Percentiles rank a stretch among this genome's conserved stretches.
Conservation (phyloP, 2,888 invertebrate genomes). For the Chrysina gloriosa region DNA sequence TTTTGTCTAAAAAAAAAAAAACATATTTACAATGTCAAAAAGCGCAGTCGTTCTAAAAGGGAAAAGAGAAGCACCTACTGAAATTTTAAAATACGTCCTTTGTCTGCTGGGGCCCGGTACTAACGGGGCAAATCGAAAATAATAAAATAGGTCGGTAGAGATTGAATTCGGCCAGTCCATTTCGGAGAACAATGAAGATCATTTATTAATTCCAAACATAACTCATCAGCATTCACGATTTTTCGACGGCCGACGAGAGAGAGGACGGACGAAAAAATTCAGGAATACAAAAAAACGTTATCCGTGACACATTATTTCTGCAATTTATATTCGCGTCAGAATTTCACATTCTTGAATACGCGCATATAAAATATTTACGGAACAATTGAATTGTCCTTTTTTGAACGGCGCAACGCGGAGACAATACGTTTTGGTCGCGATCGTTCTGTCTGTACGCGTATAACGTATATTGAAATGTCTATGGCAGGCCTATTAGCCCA, state of each 20-base stretch:
- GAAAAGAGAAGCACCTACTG: conserved; percentile 6
- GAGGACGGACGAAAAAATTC: conserved; percentile 35
- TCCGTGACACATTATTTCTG: conserved; percentile 51
- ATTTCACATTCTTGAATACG: conserved; percentile 54
- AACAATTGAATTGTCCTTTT: conserved; percentile 54
- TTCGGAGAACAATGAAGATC: conserved; percentile 42
- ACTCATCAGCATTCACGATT: conserved; percentile 45
- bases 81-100: conserved; percentile 24
- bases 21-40: not conserved
- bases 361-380: conserved; percentile 49
- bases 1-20: too few species aligned
- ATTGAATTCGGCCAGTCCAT: conserved; percentile 36
- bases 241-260: conserved; percentile 36
- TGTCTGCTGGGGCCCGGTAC: conserved; percentile 13
- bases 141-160: conserved; percentile 36
- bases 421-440: conserved; percentile 50
- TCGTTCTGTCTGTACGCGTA: conserved; percentile 54
- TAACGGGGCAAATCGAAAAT: conserved; percentile 16
- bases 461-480: conserved; percentile 60
- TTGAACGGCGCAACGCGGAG: conserved; percentile 46
- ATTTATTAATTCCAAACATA: conserved; percentile 50
- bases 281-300: conserved; percentile 27
- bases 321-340: conserved; percentile 55
- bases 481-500: conserved; percentile 60
- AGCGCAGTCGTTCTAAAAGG: not conserved